A percentile compares a stretch with the other conserved stretches of the same genome.
Evolutionary conservation across 2,888 invertebrate genomes (phyloP).

Genomic region (Falcaria lacertinaria): DNA sequence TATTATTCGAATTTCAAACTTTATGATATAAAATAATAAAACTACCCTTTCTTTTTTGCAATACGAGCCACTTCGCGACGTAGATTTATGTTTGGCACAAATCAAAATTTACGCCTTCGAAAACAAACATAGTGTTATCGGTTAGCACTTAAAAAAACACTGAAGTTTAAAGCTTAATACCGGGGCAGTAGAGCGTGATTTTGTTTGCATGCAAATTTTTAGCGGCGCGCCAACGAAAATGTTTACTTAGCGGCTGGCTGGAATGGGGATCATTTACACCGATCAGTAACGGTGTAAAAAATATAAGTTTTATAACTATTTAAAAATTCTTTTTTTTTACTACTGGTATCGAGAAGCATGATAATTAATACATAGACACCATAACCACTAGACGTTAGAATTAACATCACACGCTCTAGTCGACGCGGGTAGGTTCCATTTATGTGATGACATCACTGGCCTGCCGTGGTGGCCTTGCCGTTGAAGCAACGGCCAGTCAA

Average conservation of each 20-base stretch:
- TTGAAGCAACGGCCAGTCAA: too few relatives aligned
- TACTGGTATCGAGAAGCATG: too few relatives aligned
- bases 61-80: conserved; percentile 26
- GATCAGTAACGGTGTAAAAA: conserved; percentile 4
- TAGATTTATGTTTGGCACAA: conserved; percentile 35
- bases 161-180: conserved; percentile 6
- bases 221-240: conserved; percentile 22
- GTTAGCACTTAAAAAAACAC: conserved; percentile 6
- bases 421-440: too few relatives aligned
- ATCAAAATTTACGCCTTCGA: conserved; percentile 33
- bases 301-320: too few relatives aligned
- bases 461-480: too few relatives aligned
- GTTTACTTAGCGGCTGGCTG: conserved; percentile 33
- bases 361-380: too few relatives aligned
- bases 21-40: background rate
- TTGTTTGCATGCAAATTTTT: conserved; percentile 24
- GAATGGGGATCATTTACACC: conserved; percentile 26
- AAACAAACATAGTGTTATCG: conserved; percentile 21
- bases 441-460: too few relatives aligned
- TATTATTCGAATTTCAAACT: too few relatives aligned
- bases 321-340: too few relatives aligned
- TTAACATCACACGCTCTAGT: too few relatives aligned
- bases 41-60: conserved; percentile 18
- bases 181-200: conserved; percentile 10
- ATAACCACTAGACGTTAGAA: too few relatives aligned